Evolutionary conservation across 2,797 vertebrate species (phyloP).

Genomic region (Myotis planiceps): DNA sequence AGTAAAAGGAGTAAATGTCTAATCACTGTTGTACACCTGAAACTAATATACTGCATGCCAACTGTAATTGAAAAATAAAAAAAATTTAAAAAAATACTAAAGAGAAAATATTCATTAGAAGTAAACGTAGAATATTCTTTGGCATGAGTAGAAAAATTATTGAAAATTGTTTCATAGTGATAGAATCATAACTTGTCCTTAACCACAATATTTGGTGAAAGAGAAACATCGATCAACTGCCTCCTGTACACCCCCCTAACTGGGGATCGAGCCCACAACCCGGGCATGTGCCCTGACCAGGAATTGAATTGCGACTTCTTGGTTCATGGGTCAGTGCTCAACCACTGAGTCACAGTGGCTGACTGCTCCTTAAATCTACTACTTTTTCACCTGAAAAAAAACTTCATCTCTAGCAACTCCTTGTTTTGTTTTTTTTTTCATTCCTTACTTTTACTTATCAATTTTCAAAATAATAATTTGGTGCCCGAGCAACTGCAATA

Average conservation of each 20-base stretch:
- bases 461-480: not conserved
- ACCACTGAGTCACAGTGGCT: not conserved
- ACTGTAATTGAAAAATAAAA: not conserved
- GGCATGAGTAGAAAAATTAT: not conserved
- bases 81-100: not conserved
- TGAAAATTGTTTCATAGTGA: not conserved
- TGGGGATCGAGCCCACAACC: too few relatives aligned
- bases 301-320: too few relatives aligned
- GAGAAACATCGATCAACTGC: too few relatives aligned
- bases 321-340: too few relatives aligned
- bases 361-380: not conserved
- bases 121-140: not conserved
- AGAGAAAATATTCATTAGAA: not conserved
- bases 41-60: not conserved
- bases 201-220: not conserved
- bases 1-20: not conserved
- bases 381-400: slow-evolving; percentile 15
- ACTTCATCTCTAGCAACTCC: not conserved
- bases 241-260: too few relatives aligned
- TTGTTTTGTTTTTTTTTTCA: not conserved
- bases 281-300: too few relatives aligned
- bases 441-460: not conserved
- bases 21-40: not conserved
- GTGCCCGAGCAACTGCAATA: not conserved
- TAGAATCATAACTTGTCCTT: not conserved